Evolutionary conservation across 2,113 vertebrate species (phyloP).

Genomic region (Chloropsis hardwickii): DNA sequence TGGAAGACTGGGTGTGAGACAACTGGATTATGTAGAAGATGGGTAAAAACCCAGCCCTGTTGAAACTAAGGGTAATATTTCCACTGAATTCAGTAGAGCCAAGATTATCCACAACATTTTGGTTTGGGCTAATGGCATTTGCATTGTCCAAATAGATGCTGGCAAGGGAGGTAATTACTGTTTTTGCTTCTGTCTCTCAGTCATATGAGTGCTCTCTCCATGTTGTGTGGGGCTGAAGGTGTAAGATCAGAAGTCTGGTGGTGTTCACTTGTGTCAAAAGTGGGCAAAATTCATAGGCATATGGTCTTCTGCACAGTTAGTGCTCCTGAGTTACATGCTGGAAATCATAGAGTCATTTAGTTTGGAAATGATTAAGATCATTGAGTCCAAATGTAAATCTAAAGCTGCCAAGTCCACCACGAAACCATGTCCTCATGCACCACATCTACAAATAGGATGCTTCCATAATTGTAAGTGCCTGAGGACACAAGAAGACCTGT

Average conservation of each 20-base stretch:
- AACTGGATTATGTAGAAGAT: not conserved
- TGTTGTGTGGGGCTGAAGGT: not conserved
- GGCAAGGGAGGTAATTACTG: not conserved
- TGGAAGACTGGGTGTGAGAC: not conserved
- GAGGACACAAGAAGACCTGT: not conserved
- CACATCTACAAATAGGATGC: not conserved
- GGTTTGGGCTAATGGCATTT: not conserved
- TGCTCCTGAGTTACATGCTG: not conserved
- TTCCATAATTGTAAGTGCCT: not conserved
- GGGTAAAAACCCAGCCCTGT: not conserved
- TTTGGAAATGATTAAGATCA: not conserved
- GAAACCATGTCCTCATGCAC: not conserved
- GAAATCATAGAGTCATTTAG: not conserved
- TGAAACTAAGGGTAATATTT: not conserved
- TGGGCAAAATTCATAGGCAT: not conserved
- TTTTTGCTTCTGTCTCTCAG: not conserved
- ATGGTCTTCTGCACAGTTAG: not conserved
- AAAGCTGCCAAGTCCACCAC: not conserved
- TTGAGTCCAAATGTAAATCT: not conserved
- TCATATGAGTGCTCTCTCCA: not conserved
- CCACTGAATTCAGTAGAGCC: not conserved
- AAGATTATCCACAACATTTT: not conserved
- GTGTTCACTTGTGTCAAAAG: not conserved
- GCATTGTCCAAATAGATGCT: not conserved
- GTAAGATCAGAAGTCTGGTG: not conserved